Base-by-base conservation (phyloP, 1,140 invertebrate genomes). In the Octopus sinensis region DNA sequence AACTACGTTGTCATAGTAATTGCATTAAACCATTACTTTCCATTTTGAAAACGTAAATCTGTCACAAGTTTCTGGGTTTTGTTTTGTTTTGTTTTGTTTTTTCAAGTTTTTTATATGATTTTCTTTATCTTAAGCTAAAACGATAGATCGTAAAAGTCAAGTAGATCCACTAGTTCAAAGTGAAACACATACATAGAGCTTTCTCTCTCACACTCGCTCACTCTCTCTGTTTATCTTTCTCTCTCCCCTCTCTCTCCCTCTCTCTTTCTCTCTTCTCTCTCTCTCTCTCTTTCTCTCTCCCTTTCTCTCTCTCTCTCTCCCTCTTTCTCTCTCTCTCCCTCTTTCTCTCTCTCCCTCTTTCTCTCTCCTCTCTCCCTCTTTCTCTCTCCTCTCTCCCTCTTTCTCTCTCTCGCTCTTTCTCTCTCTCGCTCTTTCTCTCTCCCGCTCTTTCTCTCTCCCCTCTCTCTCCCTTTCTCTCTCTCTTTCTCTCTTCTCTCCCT, bases 351-450 rank as follows among this genome's bases (percentile, higher is more conserved):
- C 68, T 75, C 53, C 53, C 51, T 4, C 53, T 62, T 17, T 68
- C 23, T 62, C 68, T 53, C 68, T 62, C 68, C 10, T 51, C n/a
- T 73, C 51, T 23, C 23, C 23, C 5, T 17, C 51, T 52, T 53
- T 13, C 17, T 7, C 53, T 0, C 30, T 6, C 52, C 68, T 53
- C 5, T n/a, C 80, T 62, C 75, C 53, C 75, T 81, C 80, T 81
- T 53, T 77, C 75, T 81, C 80, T 78, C 80, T 78, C 80, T 73
- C 80, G 43, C 80, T 73, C 80, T 75, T 68, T 80, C 80, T 75
- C 71, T 75, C 80, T 77, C 75, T 17, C 52, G 54, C 73, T 4
- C 80, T 54, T 51, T 53, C 9, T 81, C 51, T n/a, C 4, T 53
- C 51, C 17, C 52, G 9, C n/a, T 13, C 80, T 53, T 71, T 73